Base-by-base conservation (phyloP, 2,113 vertebrate genomes). In the Tachysurus fulvidraco region DNA sequence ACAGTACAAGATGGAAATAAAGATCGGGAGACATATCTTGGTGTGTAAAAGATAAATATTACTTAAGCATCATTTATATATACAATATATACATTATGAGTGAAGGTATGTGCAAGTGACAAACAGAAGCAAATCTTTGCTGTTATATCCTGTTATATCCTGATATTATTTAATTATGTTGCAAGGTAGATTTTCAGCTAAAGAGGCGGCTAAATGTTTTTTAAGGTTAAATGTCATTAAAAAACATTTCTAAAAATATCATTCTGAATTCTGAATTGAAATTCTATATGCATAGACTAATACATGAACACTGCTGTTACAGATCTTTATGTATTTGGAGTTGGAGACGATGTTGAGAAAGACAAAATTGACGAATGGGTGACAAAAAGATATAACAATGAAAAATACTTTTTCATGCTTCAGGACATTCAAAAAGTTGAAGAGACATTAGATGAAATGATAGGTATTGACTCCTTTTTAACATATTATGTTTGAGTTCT, bases 251-350 rank as follows among this genome's bases (percentile, higher is more conserved):
- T 78, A 64, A 46, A 25, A 36, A 36, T 28, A 8, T 10, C 19
- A 21, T 8, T 21, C 9, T 30, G n/a, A 36, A 36, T 36, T 36
- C 36, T 36, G 36, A 36, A 36, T 50, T 64, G 10, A 64, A 57
- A 21, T 59, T n/a, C 23, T 9, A 62, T 46, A 64, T 76, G 55
- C 3, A 28, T 23, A 16, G 54, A 74, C 30, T 84, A 13, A 64
- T 74, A 4, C 3, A 67, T 1, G 59, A 9, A 55, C 13, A 5
- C 25, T 84, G 41, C 59, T 59, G 36, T 87, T 79, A 44, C 93
- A 96, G 95, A 96, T 57, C 91, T 95, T 81, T 96, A 96, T 65
- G 54, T 94, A 14, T 95, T 96, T 88, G 95, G 67, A 23, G 89
- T 95, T 59, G 94, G 95, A 25, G 4, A 4, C 0, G 88, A 91